These are phyloP conservation scores for Barnardius zonarius DNA, from an alignment of 2,113 vertebrate species.

Conservation along the genomic window DNA sequence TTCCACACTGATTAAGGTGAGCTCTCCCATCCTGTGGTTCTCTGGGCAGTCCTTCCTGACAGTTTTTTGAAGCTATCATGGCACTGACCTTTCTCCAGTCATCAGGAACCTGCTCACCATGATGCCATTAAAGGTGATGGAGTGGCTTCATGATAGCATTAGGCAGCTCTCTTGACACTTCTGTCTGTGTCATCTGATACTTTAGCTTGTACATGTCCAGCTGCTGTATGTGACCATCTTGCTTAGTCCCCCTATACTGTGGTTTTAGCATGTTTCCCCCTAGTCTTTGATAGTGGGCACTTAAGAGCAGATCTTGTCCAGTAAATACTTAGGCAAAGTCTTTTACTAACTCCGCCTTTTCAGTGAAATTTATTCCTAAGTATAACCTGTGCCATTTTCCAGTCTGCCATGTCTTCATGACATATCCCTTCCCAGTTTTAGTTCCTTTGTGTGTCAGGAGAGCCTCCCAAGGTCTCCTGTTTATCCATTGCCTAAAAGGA, in stretches of 20 bases:
- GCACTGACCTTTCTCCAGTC: background rate
- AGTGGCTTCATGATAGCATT: background rate
- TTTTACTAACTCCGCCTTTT: background rate
- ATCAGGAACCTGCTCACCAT: background rate
- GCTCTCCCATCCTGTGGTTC: background rate
- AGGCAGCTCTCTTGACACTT: background rate
- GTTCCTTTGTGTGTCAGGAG: accelerated
- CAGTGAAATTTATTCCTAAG: background rate
- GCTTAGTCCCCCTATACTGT: background rate
- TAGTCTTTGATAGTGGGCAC: too few species aligned
- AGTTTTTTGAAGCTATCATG: background rate
- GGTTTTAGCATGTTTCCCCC: background rate
- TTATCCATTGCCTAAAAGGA: accelerated
- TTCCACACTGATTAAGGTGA: background rate
- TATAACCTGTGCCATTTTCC: background rate
- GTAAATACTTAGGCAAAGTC: background rate
- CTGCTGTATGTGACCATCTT: background rate
- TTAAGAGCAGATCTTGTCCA: background rate
- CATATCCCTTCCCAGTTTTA: background rate
- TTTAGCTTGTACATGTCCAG: accelerated
- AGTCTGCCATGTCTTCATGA: background rate
- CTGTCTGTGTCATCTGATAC: background rate
- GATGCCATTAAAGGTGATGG: background rate
- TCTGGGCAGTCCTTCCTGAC: background rate
- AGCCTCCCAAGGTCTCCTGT: background rate